Base-by-base conservation (phyloP, 2,113 vertebrate species). In the Nothoprocta pentlandii region DNA sequence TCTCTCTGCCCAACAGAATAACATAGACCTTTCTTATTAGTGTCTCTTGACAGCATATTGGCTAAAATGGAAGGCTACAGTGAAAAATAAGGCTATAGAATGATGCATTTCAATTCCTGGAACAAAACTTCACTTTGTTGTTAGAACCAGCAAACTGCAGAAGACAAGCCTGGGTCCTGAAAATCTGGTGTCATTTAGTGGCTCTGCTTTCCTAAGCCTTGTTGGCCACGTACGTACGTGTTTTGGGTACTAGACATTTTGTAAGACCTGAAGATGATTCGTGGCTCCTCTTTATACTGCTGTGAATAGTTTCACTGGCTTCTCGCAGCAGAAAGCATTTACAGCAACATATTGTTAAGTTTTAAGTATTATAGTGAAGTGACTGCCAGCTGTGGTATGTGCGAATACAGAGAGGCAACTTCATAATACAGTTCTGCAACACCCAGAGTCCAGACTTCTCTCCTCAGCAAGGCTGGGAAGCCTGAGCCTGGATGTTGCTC, bases 21-120 rank as follows among this genome's bases (percentile, higher is more conserved):
- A 74, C 68, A 56, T n/a, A 71, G 42, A 11, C 44, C 66, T 92
- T 91, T 64, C 41, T 85, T 69, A 70, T 80, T 87, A 70, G 26
- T 77, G 41, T 41, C 41, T 92, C 26, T 49, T 85, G 54, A 63
- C 87, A 73, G 7, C 11, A 17, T 62, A 23, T 44, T 85, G 56
- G 16, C 44, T 92, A 67, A 69, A 91, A 92, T 92, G 87, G 54
- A 94, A 62, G 25, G 13, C 54, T 80, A 23, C 87, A 64, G 87
- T 92, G 74, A 69, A 91, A 93, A 93, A 87, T 58, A 94, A 62
- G 32, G 13, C 49, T 83, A 23, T 87, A 64, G 87, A 91, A 89
- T 39, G 78, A 80, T 80, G 54, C 58, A 56, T 92, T 94, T 87
- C 63, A 67, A 1, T 83, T 85, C 46, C 30, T 44, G 34, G 46